Evolutionary conservation across 1,140 invertebrate genomes (phyloP), one percentile per base, ranked within the genome.

Genomic region (Melanaphis sacchari): DNA sequence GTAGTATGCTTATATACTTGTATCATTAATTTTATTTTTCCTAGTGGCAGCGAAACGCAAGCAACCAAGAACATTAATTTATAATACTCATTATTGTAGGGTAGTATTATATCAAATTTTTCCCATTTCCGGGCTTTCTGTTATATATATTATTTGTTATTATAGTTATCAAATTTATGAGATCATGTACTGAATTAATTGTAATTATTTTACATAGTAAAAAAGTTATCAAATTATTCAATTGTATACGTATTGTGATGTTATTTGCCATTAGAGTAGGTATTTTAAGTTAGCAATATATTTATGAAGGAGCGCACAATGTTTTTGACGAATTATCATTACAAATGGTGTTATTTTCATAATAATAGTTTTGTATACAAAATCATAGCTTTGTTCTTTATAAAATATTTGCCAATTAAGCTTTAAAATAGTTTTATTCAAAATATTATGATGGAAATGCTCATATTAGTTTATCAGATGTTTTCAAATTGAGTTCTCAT

Each of bases 281-380:
- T 76, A 76, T 76, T n/a, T 66, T n/a, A 76, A 76, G n/a, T 76
- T 76, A 76, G 18, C 15, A n/a, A 76, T 76, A 6, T 76, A 36
- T 76, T 76, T n/a, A 18, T 49, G 46, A 49, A 49, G 15, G 46
- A 49, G 46, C 15, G 15, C 15, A 49, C 18, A 18, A 18, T 49
- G 46, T 49, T 49, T 49, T 76, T 76, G n/a, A 76, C 59, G n/a
- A 18, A 76, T n/a, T 76, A 31, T 76, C 11, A 66, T 66, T 66
- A 66, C 31, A 76, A 76, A n/a, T 76, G 59, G n/a, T n/a, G 59
- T n/a, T n/a, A 76, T 76, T 76, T 76, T 76, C 59, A n/a, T 76
- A 76, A 76, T 76, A 76, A 76, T 76, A 18, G 18, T 76, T 76
- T 76, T 76, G 59, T 76, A 21, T 76, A 76, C n/a, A 18, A 76